A percentile compares a stretch with the other conserved stretches of the same genome.
phyloP scores from a whole-genome alignment of 2,797 vertebrate species.

The Hephaestus fuliginosus region DNA sequence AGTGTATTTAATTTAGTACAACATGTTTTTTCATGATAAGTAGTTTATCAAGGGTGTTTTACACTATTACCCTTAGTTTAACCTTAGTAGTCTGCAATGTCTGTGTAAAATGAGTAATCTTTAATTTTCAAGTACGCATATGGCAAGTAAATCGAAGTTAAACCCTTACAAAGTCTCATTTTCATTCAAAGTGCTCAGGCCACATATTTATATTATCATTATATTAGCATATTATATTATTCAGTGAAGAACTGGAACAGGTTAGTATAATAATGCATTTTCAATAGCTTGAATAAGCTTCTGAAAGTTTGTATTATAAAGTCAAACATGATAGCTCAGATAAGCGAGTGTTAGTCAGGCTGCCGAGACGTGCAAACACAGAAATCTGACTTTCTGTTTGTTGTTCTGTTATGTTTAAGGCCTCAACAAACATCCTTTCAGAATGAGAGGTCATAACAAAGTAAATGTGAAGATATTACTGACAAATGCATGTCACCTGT shows the following conservation, averaged over 20 bases:
- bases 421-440: conserved; percentile 17
- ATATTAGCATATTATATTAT: not conserved
- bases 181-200: not conserved
- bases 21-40: not conserved
- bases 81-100: not conserved
- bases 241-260: not conserved
- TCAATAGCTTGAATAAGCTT: not conserved
- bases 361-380: conserved; percentile 6
- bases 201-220: not conserved
- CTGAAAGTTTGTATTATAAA: conserved; percentile 15
- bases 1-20: not conserved
- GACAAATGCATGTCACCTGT: not conserved
- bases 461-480: not conserved
- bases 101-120: not conserved
- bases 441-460: not conserved
- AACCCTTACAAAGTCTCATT: not conserved
- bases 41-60: not conserved
- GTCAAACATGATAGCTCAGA: conserved; percentile 10
- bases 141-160: not conserved
- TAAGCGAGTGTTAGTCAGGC: conserved; percentile 5
- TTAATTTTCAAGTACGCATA: not conserved
- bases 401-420: conserved; percentile 2
- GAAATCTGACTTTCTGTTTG: conserved; percentile 35
- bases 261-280: not conserved
- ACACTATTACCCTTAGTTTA: not conserved